Conservation (phyloP, 2,113 vertebrate species). For the Corythoichthys haematopterus region DNA sequence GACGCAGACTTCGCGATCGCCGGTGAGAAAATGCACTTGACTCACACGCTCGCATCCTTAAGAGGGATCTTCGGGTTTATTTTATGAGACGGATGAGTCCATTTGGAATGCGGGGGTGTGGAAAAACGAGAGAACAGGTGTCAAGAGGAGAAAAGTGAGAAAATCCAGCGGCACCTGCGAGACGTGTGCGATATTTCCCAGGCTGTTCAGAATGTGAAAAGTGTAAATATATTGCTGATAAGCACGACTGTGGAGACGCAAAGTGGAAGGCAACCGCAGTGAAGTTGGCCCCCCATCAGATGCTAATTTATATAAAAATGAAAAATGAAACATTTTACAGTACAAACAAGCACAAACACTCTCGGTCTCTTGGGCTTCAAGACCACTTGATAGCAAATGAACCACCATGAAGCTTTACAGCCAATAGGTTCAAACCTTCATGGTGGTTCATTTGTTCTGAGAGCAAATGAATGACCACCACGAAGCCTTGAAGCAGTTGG, state of each 20-base stretch:
- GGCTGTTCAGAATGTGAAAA: slow-evolving; percentile 64
- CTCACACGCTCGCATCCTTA: slow-evolving; percentile 13
- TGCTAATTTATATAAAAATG: no score
- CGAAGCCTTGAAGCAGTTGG: no score
- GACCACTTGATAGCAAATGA: no score
- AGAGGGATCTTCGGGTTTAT: slow-evolving; percentile 29
- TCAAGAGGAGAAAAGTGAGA: slow-evolving; percentile 34
- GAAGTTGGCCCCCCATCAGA: no score
- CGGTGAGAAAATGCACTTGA: slow-evolving; percentile 33
- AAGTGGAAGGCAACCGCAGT: not conserved
- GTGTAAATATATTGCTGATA: slow-evolving; percentile 66
- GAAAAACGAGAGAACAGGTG: slow-evolving; percentile 48
- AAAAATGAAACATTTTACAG: no score
- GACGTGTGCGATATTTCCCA: slow-evolving; percentile 41
- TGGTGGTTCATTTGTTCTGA: no score
- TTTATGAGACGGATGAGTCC: slow-evolving; percentile 13
- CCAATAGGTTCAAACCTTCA: no score
- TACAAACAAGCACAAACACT: no score
- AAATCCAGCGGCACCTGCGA: slow-evolving; percentile 41
- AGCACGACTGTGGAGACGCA: slow-evolving; percentile 15
- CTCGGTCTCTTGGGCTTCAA: no score
- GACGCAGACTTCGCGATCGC: not conserved
- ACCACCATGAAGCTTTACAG: no score
- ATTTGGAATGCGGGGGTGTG: slow-evolving; percentile 37
- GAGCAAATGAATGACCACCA: no score